These are phyloP conservation scores for Sarcophaga subvicina DNA, from an alignment of 2,888 invertebrate species.

Conservation along the genomic window DNA sequence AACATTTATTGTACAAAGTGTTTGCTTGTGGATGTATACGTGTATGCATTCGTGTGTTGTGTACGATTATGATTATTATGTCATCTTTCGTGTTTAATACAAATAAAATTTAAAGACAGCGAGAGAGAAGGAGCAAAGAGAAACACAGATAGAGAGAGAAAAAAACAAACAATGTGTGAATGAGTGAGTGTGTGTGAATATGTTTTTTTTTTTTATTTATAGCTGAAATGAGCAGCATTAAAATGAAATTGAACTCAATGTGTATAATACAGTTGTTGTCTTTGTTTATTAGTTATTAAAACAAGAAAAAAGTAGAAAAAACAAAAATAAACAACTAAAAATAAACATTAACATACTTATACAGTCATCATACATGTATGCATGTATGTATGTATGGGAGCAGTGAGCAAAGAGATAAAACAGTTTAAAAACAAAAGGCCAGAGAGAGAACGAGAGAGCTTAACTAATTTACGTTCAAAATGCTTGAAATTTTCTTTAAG, in stretches of 20 bases:
- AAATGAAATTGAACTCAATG: constrained; percentile 13
- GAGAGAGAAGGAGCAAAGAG: not conserved
- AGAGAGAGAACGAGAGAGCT: too few relatives aligned
- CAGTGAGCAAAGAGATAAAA: too few relatives aligned
- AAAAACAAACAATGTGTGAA: constrained; percentile 4
- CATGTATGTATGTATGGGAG: not conserved
- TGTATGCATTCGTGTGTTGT: not conserved
- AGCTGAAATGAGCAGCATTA: constrained; percentile 27
- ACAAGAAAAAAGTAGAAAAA: not conserved
- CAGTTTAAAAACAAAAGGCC: too few relatives aligned
- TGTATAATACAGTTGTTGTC: constrained; percentile 29
- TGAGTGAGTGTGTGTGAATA: not conserved
- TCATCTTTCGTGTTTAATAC: constrained; percentile 42
- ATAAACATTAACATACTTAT: constrained; percentile 12
- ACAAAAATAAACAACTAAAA: constrained; percentile 1
- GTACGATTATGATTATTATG: constrained; percentile 31
- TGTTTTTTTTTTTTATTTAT: not conserved
- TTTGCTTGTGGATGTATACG: not conserved
- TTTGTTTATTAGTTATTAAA: constrained; percentile 52
- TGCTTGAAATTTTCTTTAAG: not conserved
- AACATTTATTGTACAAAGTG: too few relatives aligned
- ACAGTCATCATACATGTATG: not conserved
- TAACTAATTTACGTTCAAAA: not conserved
- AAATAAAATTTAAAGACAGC: constrained; percentile 12
- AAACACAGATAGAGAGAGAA: not conserved